Percentiles rank a stretch among this genome's conserved stretches.
phyloP scores from a whole-genome alignment of 2,797 vertebrate genomes.

The Nyctalus aviator region DNA sequence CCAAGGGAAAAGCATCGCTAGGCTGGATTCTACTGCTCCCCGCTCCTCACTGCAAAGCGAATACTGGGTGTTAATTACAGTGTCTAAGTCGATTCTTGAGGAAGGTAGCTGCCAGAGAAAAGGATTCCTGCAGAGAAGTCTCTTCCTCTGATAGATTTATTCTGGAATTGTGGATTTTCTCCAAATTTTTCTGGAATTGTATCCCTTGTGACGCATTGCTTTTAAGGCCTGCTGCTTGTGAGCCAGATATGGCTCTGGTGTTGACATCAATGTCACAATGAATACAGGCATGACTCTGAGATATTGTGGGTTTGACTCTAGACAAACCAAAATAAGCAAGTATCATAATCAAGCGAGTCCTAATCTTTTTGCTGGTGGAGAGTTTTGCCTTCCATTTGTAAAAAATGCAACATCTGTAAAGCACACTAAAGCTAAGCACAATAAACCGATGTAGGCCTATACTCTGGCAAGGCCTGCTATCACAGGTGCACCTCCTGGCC shows the following conservation, averaged over 20 bases:
- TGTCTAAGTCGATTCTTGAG: conserved; percentile 15
- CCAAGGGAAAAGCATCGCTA: conserved; percentile 16
- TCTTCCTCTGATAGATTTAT: not conserved
- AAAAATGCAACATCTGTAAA: not conserved
- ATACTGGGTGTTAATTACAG: conserved; percentile 65
- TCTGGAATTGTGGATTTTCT: conserved; percentile 24
- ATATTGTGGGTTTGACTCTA: too few species aligned
- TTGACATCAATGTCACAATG: not conserved
- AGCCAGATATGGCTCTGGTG: not conserved
- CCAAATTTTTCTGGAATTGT: not conserved
- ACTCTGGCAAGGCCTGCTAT: not conserved
- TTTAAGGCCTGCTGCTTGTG: too few species aligned
- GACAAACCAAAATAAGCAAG: not conserved
- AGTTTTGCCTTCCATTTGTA: not conserved
- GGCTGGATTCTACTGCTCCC: not conserved
- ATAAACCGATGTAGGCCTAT: too few species aligned
- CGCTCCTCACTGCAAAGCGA: conserved; percentile 3
- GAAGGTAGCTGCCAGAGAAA: not conserved
- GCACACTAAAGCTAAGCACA: too few species aligned
- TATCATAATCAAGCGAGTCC: too few species aligned
- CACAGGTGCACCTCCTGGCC: rapidly evolving
- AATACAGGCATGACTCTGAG: not conserved
- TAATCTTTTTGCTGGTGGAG: not conserved
- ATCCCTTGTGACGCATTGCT: not conserved
- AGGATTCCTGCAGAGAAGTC: not conserved